These are phyloP conservation scores for Ericerus pela DNA, from an alignment of 1,140 invertebrate genomes.

Conservation along the genomic window DNA sequence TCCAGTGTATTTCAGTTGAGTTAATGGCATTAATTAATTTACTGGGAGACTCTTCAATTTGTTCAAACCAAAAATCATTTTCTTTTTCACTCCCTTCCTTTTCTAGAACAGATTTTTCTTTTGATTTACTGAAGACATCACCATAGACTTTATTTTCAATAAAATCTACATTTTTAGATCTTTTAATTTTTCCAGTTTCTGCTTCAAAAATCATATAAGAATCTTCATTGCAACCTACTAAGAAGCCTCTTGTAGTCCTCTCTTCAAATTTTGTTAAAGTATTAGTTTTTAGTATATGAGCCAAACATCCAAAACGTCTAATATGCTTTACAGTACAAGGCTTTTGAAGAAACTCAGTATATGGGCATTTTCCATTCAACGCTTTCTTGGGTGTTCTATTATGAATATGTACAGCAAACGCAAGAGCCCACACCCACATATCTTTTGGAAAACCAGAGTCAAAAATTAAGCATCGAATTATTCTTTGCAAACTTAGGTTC, in stretches of 20 bases:
- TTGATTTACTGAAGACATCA: too few relatives aligned
- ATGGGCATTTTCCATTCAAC: background rate
- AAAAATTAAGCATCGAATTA: constrained; percentile 1
- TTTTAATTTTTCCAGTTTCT: too few relatives aligned
- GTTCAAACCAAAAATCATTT: too few relatives aligned
- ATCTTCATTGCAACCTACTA: background rate
- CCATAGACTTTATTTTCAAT: too few relatives aligned
- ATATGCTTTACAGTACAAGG: background rate
- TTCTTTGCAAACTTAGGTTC: background rate
- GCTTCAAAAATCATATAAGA: background rate
- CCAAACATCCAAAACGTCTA: background rate
- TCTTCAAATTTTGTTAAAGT: background rate
- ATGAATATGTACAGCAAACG: constrained; percentile 6
- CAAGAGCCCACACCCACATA: constrained; percentile 15
- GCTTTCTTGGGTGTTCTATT: constrained; percentile 4
- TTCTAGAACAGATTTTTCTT: too few relatives aligned
- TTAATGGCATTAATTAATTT: too few relatives aligned
- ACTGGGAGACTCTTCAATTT: too few relatives aligned
- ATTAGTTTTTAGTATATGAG: background rate
- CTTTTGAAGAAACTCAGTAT: background rate
- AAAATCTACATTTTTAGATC: too few relatives aligned
- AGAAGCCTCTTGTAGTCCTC: background rate
- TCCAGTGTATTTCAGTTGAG: too few relatives aligned
- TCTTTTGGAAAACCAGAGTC: constrained; percentile 11
- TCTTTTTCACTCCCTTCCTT: too few relatives aligned